A percentile compares a stretch with the other conserved stretches of the same genome.
Evolutionary conservation across 2,888 invertebrate genomes (phyloP).

Genomic region (Chrysodeixis includens): DNA sequence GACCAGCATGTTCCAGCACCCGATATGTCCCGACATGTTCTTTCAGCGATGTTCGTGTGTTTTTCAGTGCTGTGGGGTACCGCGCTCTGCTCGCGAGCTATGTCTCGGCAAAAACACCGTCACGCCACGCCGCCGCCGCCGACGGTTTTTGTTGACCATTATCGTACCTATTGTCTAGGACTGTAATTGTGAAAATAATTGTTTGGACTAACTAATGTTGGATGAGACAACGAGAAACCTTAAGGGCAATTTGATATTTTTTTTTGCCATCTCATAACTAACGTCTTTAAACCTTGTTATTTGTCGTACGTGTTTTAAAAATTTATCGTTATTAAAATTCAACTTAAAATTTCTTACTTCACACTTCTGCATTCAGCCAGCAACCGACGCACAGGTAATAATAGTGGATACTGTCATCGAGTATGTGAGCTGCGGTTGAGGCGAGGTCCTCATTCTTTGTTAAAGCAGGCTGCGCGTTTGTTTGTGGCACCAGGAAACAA

Average conservation of each 20-base stretch:
- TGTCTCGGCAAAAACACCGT: conserved; percentile 40
- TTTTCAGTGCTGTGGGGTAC: conserved; percentile 14
- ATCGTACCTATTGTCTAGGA: conserved; percentile 39
- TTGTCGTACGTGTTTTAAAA: not conserved
- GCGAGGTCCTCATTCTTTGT: not conserved
- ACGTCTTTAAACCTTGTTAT: no score
- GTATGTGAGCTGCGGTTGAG: not conserved
- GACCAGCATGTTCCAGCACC: not conserved
- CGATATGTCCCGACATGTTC: conserved; percentile 1
- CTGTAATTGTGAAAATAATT: conserved; percentile 17
- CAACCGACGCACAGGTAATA: not conserved
- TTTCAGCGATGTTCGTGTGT: not conserved
- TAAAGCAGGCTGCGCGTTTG: conserved; percentile 8
- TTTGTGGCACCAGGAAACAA: conserved; percentile 34
- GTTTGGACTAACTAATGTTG: not conserved
- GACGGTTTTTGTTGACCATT: conserved; percentile 33
- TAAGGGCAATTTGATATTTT: no score
- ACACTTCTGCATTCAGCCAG: not conserved
- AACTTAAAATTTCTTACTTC: not conserved
- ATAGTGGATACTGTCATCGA: not conserved
- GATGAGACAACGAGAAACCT: not conserved
- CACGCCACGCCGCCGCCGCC: conserved; percentile 35
- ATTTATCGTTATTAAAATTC: not conserved
- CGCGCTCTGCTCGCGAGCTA: conserved; percentile 14
- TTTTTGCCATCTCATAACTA: no score